Conservation (phyloP, 35 echinoderm and acorn worm species). For the Apostichopus californicus region DNA sequence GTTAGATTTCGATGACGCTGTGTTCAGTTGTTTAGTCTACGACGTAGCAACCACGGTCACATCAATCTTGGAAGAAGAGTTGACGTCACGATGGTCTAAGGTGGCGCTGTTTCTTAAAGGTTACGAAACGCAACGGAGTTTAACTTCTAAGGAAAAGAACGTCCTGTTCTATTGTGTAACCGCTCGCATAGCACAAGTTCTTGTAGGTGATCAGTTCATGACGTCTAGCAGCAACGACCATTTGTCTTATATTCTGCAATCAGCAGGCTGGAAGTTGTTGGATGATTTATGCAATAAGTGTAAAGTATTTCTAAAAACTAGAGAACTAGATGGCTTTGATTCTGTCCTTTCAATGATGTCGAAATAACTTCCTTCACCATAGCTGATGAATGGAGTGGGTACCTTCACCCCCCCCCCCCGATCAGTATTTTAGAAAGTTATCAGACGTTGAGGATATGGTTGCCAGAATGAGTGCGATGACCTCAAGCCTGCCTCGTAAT, state of each 20-base stretch:
- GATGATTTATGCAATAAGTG: not conserved
- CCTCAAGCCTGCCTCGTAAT: too few species aligned
- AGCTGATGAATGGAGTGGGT: too few species aligned
- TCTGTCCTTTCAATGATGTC: too few species aligned
- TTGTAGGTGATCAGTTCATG: slow-evolving; percentile 22
- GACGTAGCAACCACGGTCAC: slow-evolving; percentile 12
- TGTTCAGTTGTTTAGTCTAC: slow-evolving; percentile 15
- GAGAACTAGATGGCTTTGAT: too few species aligned
- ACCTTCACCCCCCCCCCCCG: too few species aligned
- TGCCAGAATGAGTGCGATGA: too few species aligned
- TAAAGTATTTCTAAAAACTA: not conserved
- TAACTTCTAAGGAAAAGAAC: not conserved
- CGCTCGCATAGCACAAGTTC: not conserved
- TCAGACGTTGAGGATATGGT: too few species aligned
- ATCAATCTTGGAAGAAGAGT: not conserved
- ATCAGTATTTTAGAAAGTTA: too few species aligned
- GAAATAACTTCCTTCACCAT: too few species aligned
- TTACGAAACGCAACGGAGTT: slow-evolving; percentile 1
- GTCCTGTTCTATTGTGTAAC: not conserved
- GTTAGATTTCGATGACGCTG: slow-evolving; percentile 19
- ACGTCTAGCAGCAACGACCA: not conserved
- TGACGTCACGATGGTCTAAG: not conserved
- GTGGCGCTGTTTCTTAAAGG: slow-evolving; percentile 6
- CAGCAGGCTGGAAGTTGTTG: not conserved
- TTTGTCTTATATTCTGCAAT: not conserved